Conservation (phyloP, 2,888 invertebrate species). For the Crossocerus cetratus region DNA sequence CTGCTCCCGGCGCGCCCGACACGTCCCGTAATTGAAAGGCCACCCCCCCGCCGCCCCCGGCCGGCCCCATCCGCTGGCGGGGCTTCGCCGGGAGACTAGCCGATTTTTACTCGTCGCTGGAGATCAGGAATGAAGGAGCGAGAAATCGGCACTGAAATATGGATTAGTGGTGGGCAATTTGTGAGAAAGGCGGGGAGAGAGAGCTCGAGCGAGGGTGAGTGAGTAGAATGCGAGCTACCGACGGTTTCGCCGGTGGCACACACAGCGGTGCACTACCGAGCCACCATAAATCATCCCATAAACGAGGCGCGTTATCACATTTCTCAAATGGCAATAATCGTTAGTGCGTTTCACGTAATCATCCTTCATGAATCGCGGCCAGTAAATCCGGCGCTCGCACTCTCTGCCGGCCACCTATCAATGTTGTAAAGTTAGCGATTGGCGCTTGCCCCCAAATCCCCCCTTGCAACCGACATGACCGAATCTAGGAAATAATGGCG, state of each 20-base stretch:
- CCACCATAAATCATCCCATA: conserved; percentile 4
- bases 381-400: background rate
- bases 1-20: too few species aligned
- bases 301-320: conserved; percentile 8
- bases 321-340: conserved; percentile 9
- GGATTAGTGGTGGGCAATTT: too few species aligned
- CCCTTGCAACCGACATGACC: too few species aligned
- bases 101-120: background rate
- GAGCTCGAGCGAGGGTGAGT: background rate
- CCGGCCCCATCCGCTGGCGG: too few species aligned
- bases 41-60: too few species aligned
- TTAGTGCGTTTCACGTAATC: conserved; percentile 1
- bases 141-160: too few species aligned
- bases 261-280: background rate
- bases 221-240: background rate
- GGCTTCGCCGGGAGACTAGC: background rate
- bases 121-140: background rate
- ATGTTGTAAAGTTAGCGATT: too few species aligned
- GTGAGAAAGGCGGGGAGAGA: background rate
- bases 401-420: too few species aligned
- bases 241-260: background rate
- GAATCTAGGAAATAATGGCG: too few species aligned
- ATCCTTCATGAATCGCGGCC: background rate
- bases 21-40: too few species aligned
- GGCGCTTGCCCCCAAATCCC: too few species aligned